Conservation (phyloP, 2,113 vertebrate species). For the Asarcornis scutulata region DNA sequence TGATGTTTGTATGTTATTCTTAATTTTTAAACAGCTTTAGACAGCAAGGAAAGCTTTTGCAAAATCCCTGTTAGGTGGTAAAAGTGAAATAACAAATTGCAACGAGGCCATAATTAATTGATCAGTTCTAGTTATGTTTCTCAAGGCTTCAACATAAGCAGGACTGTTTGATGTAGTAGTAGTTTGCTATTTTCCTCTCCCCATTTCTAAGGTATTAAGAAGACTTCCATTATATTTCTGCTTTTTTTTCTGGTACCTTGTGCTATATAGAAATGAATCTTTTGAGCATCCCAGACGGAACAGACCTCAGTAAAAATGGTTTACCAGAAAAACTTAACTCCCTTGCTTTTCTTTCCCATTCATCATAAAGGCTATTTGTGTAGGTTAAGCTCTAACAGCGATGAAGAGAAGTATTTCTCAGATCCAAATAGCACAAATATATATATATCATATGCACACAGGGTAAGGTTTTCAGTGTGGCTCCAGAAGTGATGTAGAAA, state of each 20-base stretch:
- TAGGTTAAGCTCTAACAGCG: neutral
- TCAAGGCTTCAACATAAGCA: neutral
- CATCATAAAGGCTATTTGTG: neutral
- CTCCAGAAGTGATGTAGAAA: neutral
- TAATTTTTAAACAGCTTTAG: neutral
- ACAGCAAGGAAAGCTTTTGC: neutral
- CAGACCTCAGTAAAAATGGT: neutral
- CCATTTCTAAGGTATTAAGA: neutral
- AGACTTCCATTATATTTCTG: neutral
- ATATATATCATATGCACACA: neutral
- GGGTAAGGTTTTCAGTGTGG: neutral
- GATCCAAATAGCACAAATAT: neutral
- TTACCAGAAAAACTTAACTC: neutral
- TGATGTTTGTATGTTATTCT: neutral
- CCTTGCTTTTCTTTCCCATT: neutral
- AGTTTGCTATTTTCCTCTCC: neutral
- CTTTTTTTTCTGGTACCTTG: too few relatives aligned
- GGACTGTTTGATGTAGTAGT: neutral
- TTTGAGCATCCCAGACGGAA: neutral
- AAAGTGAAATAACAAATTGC: neutral
- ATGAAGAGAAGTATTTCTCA: neutral
- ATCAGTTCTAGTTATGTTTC: neutral
- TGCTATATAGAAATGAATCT: neutral
- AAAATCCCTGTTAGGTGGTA: neutral
- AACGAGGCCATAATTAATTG: neutral